Percentiles rank a stretch among this genome's conserved stretches.
These are phyloP conservation scores for Bombus difficillimus DNA, from an alignment of 1,140 invertebrate genomes.

Conservation along the genomic window DNA sequence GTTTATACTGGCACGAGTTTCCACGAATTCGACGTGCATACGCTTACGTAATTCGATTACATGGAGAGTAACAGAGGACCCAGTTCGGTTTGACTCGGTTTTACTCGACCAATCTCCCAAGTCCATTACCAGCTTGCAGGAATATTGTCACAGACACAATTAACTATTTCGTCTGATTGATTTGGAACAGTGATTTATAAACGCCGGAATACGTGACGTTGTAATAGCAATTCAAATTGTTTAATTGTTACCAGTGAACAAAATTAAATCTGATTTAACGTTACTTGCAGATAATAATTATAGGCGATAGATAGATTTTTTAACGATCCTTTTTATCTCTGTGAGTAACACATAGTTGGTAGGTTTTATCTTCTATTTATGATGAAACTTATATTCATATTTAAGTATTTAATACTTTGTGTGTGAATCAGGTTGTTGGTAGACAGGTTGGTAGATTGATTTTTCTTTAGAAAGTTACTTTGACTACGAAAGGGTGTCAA, in stretches of 20 bases:
- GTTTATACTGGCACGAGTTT: constrained; percentile 37
- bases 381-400: too few relatives aligned
- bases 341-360: neutral
- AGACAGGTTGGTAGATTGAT: neutral
- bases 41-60: constrained; percentile 65
- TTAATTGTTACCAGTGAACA: neutral
- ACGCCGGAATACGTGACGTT: neutral
- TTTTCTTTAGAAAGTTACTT: neutral
- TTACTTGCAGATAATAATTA: neutral
- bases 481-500: too few relatives aligned
- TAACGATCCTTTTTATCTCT: neutral
- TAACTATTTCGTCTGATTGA: constrained; percentile 45
- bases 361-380: too few relatives aligned
- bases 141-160: constrained; percentile 39
- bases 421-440: neutral
- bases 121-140: constrained; percentile 36
- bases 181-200: constrained; percentile 18
- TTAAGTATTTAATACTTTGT: neutral
- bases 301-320: too few relatives aligned
- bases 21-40: constrained; percentile 56
- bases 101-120: constrained; percentile 51
- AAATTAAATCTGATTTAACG: neutral
- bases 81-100: constrained; percentile 51
- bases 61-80: constrained; percentile 54
- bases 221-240: neutral